Evolutionary conservation across 2,113 vertebrate genomes (phyloP).

Genomic region (Macquaria australasica): DNA sequence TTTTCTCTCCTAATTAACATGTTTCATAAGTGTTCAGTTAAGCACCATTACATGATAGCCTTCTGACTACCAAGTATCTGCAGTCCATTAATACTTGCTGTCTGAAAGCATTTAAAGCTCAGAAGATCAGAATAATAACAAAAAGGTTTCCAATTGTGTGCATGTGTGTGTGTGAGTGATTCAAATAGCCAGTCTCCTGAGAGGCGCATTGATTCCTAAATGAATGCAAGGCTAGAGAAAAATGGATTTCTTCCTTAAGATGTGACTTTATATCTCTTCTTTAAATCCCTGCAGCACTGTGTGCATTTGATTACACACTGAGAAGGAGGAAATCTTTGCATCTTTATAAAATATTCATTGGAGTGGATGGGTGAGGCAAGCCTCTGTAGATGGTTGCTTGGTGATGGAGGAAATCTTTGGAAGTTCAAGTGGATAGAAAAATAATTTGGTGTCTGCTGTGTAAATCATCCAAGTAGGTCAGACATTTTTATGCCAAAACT

Average conservation of each 20-base stretch:
- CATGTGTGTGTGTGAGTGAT: conserved; percentile 36
- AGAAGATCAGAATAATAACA: conserved; percentile 74
- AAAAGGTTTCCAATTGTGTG: conserved; percentile 65
- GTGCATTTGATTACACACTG: conserved; percentile 85
- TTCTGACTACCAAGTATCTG: conserved; percentile 62
- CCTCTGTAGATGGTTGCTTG: conserved; percentile 74
- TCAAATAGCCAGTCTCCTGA: conserved; percentile 73
- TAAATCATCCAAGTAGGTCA: conserved; percentile 68
- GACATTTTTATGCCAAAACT: conserved; percentile 55
- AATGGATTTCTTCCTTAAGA: conserved; percentile 82
- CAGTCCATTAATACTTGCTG: conserved; percentile 70
- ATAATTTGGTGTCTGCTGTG: conserved; percentile 64
- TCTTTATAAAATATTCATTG: conserved; percentile 88
- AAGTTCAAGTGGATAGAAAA: conserved; percentile 66
- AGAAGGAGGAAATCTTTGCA: conserved; percentile 83
- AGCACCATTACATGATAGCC: conserved; percentile 61
- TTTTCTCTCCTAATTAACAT: conserved; percentile 66
- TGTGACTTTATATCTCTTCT: conserved; percentile 83
- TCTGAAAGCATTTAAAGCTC: conserved; percentile 77
- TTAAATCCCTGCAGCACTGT: conserved; percentile 82
- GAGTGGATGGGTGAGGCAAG: conserved; percentile 75
- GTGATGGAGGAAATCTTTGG: conserved; percentile 69
- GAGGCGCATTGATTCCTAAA: conserved; percentile 85
- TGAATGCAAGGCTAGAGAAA: conserved; percentile 83
- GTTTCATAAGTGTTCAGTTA: conserved; percentile 57